A percentile compares a stretch with the other conserved stretches of the same genome.
Conservation (phyloP, 2,888 invertebrate species). For the Latrodectus elegans region DNA sequence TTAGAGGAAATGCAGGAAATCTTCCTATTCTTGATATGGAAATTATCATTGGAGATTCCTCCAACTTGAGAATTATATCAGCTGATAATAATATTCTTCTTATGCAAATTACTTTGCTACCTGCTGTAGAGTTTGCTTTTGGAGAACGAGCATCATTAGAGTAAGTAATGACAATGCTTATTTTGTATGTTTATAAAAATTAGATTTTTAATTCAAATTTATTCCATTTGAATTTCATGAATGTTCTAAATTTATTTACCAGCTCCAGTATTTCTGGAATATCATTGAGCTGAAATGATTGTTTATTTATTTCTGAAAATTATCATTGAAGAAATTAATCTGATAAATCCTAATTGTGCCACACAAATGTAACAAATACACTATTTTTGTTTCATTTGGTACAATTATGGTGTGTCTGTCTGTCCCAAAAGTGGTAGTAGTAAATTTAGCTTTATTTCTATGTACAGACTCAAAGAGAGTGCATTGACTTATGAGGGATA, state of each 20-base stretch:
- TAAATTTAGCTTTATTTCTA: too few relatives aligned
- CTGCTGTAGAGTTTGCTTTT: constrained; percentile 55
- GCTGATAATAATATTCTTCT: constrained; percentile 30
- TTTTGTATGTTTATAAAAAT: not conserved
- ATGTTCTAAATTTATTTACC: not conserved
- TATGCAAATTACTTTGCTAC: constrained; percentile 49
- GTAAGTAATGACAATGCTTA: constrained; percentile 24
- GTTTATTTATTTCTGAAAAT: not conserved
- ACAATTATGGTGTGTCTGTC: too few relatives aligned
- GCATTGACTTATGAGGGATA: too few relatives aligned
- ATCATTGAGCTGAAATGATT: not conserved
- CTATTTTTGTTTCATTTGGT: too few relatives aligned
- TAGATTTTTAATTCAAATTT: not conserved
- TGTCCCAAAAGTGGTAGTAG: too few relatives aligned
- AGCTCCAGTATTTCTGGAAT: not conserved
- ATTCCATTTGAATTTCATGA: not conserved
- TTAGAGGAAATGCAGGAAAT: constrained; percentile 53
- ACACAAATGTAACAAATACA: too few relatives aligned
- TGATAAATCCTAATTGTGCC: too few relatives aligned
- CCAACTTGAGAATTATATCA: constrained; percentile 39
- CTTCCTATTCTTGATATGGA: constrained; percentile 39
- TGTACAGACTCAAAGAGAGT: too few relatives aligned
- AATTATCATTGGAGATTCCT: constrained; percentile 44
- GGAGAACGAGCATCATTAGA: constrained; percentile 48
- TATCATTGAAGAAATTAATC: too few relatives aligned